These are phyloP conservation scores for Heterodera carotae DNA, from an alignment of 1,140 invertebrate genomes.

Conservation along the genomic window DNA sequence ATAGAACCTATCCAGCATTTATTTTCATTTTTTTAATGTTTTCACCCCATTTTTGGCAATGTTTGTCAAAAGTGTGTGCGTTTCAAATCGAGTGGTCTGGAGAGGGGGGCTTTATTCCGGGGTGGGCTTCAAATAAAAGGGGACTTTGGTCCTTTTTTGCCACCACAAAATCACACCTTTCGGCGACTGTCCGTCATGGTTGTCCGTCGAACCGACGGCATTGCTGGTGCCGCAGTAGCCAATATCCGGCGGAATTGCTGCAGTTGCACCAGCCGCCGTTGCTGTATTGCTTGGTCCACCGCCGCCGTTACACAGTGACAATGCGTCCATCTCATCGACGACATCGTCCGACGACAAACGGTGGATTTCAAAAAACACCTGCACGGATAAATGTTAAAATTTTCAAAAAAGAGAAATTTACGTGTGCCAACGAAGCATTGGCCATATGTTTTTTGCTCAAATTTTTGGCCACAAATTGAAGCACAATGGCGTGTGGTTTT, in stretches of 20 bases:
- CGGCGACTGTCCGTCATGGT: neutral
- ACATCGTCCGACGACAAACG: constrained; percentile 11
- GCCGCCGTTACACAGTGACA: neutral
- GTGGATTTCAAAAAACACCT: constrained; percentile 58
- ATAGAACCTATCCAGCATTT: no score
- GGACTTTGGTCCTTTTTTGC: no score
- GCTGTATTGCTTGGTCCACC: neutral
- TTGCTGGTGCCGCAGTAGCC: neutral
- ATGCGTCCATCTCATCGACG: neutral
- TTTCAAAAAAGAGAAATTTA: constrained; percentile 24
- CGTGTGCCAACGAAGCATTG: constrained; percentile 33
- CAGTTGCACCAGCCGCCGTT: neutral
- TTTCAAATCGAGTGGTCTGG: no score
- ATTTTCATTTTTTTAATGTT: no score
- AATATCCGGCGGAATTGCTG: no score
- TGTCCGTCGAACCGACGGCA: neutral
- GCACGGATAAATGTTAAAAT: neutral
- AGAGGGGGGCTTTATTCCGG: no score
- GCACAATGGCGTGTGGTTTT: constrained; percentile 52
- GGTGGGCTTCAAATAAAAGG: no score
- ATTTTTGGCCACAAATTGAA: constrained; percentile 56
- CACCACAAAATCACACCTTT: neutral
- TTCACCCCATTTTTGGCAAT: neutral
- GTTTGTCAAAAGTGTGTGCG: no score
- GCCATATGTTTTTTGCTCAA: constrained; percentile 47